Percentiles rank a stretch among this genome's conserved stretches.
These are phyloP conservation scores for Temnothorax unifasciatus DNA, from an alignment of 2,888 invertebrate species.

Conservation along the genomic window DNA sequence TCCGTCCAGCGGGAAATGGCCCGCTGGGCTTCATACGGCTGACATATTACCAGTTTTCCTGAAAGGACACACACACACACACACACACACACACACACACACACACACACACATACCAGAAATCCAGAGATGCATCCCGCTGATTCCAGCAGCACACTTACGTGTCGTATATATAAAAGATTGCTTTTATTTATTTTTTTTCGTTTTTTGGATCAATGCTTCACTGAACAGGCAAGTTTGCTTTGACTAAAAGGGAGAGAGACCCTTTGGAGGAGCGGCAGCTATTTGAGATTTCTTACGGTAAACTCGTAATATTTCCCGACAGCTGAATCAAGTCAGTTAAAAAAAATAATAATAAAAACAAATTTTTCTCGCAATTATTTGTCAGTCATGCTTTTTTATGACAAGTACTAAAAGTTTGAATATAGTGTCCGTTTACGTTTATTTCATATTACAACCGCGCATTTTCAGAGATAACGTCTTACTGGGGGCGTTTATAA, in stretches of 20 bases:
- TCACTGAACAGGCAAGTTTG: slow-evolving; percentile 1
- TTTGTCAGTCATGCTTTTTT: not conserved
- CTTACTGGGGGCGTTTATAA: slow-evolving; percentile 5
- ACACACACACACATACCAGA: not conserved
- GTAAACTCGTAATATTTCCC: slow-evolving; percentile 1
- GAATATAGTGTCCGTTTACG: not conserved
- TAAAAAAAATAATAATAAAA: not conserved
- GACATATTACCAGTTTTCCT: slow-evolving; percentile 52
- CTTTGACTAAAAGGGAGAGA: slow-evolving; percentile 22
- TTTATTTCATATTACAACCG: not conserved
- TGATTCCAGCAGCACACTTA: not conserved
- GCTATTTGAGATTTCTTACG: not conserved
- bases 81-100: no score
- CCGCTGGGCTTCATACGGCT: slow-evolving; percentile 39
- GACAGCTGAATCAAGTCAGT: not conserved
- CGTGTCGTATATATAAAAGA: slow-evolving; percentile 18
- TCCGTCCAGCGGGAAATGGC: slow-evolving; percentile 34
- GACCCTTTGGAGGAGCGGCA: not conserved
- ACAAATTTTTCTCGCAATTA: not conserved
- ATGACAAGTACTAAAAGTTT: not conserved
- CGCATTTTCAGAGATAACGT: not conserved
- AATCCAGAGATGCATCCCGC: slow-evolving; percentile 21
- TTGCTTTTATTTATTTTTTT: slow-evolving; percentile 23
- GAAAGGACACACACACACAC: slow-evolving; percentile 18
- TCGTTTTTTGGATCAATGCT: slow-evolving; percentile 31